Base-by-base conservation (phyloP, 2,888 invertebrate genomes). In the Drosophila acutilabella region DNA sequence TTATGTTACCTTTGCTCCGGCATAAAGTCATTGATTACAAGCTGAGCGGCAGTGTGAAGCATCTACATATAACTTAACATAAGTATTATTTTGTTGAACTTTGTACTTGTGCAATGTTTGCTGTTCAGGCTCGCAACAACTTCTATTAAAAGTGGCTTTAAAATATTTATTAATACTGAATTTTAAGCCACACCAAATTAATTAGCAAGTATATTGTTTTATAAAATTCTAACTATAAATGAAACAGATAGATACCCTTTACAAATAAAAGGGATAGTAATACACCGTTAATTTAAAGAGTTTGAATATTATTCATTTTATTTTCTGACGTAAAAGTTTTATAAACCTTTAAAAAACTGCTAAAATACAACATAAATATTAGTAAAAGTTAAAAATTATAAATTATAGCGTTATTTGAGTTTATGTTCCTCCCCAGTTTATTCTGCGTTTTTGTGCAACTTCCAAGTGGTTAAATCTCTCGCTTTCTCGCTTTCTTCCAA, bases 1-100 rank as follows among this genome's bases (percentile, higher is more conserved):
- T 75, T 76, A 76, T 76, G 72, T 69, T 75, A 72, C 74, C 74
- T 76, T 68, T 44, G 48, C 40, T 23, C 71, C 68, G 68, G 45
- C 38, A 42, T 18, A 61, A 57, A 72, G 53, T 54, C 72, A 75
- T 76, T 68, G 74, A 75, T 76, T 76, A 57, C 51, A 64, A 61
- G 18, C 57, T 47, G 50, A 57, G 30, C 44, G 38, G 56, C 57
- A 33, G 6, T 16, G 48, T 47, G 42, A 60, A 51, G 38, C 23
- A 40, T 14, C 38, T 42, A 36, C 13, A 18, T 18, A 30, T 36
- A 16, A 23, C 16, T n/a, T 41, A 4, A 18, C 13, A 33, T 54
- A 42, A 40, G 70, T 13, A 26, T 44, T 18, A 36, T 8, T 8
- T 7, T 33, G 33, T 14, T 40, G 7, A 51, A 36, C 50, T 36